Percentiles rank a stretch among this genome's conserved stretches.
Conservation (phyloP, 2,888 invertebrate genomes). For the Hirtodrosophila trivittata region DNA sequence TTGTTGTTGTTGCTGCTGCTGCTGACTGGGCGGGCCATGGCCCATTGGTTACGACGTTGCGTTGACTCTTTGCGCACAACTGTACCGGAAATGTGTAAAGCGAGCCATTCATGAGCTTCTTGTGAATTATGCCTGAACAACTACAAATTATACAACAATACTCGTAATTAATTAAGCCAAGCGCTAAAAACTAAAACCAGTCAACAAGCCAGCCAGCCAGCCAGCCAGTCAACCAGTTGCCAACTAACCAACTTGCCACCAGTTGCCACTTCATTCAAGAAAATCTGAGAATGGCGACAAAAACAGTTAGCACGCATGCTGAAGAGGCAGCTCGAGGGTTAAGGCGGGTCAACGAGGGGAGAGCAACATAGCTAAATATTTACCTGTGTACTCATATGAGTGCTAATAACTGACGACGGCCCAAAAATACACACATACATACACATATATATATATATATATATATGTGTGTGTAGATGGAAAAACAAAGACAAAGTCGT, state of each 20-base stretch:
- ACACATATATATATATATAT: not conserved
- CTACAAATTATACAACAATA: slow-evolving; percentile 77
- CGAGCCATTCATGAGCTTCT: slow-evolving; percentile 58
- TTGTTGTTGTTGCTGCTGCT: slow-evolving; percentile 11
- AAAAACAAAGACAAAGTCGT: slow-evolving; percentile 52
- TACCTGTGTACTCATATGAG: slow-evolving; percentile 38
- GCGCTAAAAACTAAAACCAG: slow-evolving; percentile 42
- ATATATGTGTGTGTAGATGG: not conserved
- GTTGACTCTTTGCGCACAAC: slow-evolving; percentile 42
- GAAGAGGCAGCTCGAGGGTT: not conserved
- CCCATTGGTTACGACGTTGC: slow-evolving; percentile 40
- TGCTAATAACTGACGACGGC: slow-evolving; percentile 50
- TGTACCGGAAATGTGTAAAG: slow-evolving; percentile 60
- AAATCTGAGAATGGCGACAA: slow-evolving; percentile 63
- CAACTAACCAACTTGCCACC: slow-evolving; percentile 25
- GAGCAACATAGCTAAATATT: slow-evolving; percentile 32
- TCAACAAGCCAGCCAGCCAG: slow-evolving; percentile 21
- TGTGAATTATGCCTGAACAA: slow-evolving; percentile 57
- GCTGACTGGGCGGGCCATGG: slow-evolving; percentile 44
- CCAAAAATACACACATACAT: slow-evolving; percentile 20
- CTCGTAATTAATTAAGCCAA: slow-evolving; percentile 72
- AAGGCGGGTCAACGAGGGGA: too few species aligned
- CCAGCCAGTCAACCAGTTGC: slow-evolving; percentile 43
- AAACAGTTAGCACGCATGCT: slow-evolving; percentile 44
- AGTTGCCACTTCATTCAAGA: slow-evolving; percentile 71